Evolutionary conservation across 1,140 invertebrate species (phyloP).

Genomic region (Centruroides sculpturatus): DNA sequence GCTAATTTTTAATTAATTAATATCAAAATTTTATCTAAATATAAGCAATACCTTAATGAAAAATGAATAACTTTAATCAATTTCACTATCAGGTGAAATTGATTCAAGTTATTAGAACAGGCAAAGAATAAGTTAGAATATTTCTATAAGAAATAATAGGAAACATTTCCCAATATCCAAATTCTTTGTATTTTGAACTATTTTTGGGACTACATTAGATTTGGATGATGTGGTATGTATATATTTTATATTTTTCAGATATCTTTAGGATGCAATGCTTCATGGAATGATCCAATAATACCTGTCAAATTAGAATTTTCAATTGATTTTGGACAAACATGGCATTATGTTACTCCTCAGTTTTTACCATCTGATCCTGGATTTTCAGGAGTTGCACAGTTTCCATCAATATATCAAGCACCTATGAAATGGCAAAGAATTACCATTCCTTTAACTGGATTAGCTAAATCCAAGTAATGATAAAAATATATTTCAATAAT

Average conservation of each 20-base stretch:
- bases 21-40: too few species aligned
- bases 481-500: not conserved
- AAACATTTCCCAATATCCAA: too few species aligned
- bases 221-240: too few species aligned
- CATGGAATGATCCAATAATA: slow-evolving; percentile 11
- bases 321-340: slow-evolving; percentile 29
- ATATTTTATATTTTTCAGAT: not conserved
- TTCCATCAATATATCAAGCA: slow-evolving; percentile 21
- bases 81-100: too few species aligned
- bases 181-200: too few species aligned
- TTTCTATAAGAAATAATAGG: too few species aligned
- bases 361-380: slow-evolving; percentile 23
- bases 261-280: slow-evolving; percentile 12
- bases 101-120: too few species aligned
- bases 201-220: too few species aligned
- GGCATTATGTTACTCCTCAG: slow-evolving; percentile 24
- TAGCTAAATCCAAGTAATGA: slow-evolving; percentile 27
- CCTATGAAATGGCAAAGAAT: slow-evolving; percentile 26
- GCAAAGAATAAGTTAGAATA: too few species aligned
- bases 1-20: too few species aligned
- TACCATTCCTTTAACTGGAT: slow-evolving; percentile 24
- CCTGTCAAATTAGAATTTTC: slow-evolving; percentile 30
- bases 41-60: too few species aligned
- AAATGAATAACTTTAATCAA: too few species aligned
- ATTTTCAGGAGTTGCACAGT: slow-evolving; percentile 22